Conservation (phyloP, 2,113 vertebrate genomes). For the Nothobranchius furzeri region DNA sequence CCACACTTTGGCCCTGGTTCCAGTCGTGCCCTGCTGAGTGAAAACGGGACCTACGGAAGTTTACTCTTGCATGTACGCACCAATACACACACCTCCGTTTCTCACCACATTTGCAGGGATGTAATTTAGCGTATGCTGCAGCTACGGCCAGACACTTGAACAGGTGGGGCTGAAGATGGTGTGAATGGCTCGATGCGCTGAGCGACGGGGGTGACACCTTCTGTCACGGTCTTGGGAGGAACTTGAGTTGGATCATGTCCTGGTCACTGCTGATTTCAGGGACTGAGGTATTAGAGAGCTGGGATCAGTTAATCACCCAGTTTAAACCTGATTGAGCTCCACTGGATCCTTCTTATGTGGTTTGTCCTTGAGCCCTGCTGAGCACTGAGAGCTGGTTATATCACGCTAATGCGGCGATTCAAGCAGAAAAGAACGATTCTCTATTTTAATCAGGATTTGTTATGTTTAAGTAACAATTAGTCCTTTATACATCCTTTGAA, state of each 20-base stretch:
- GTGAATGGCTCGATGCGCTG: slow-evolving; percentile 49
- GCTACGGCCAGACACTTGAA: slow-evolving; percentile 59
- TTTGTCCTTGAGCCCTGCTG: slow-evolving; percentile 40
- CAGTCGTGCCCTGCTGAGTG: slow-evolving; percentile 52
- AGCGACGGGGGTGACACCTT: slow-evolving; percentile 45
- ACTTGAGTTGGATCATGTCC: slow-evolving; percentile 40
- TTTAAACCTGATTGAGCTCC: slow-evolving; percentile 52
- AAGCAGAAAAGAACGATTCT: slow-evolving; percentile 25
- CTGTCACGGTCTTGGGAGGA: slow-evolving; percentile 55
- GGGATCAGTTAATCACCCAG: slow-evolving; percentile 48
- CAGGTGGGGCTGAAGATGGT: slow-evolving; percentile 66
- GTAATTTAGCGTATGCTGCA: slow-evolving; percentile 74
- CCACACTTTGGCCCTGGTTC: slow-evolving; percentile 32
- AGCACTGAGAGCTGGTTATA: slow-evolving; percentile 10
- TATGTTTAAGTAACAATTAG: slow-evolving; percentile 26
- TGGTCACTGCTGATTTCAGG: slow-evolving; percentile 38
- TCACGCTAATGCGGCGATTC: slow-evolving; percentile 31
- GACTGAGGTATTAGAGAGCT: slow-evolving; percentile 38
- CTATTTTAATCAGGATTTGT: slow-evolving; percentile 12
- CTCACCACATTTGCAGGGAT: slow-evolving; percentile 70
- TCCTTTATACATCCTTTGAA: slow-evolving; percentile 12
- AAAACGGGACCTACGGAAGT: slow-evolving; percentile 20
- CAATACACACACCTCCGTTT: slow-evolving; percentile 32
- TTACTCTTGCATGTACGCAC: not conserved
- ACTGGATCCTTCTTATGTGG: slow-evolving; percentile 3